These are phyloP conservation scores for Ceratina japonica DNA, from an alignment of 1,140 invertebrate genomes.

Conservation along the genomic window DNA sequence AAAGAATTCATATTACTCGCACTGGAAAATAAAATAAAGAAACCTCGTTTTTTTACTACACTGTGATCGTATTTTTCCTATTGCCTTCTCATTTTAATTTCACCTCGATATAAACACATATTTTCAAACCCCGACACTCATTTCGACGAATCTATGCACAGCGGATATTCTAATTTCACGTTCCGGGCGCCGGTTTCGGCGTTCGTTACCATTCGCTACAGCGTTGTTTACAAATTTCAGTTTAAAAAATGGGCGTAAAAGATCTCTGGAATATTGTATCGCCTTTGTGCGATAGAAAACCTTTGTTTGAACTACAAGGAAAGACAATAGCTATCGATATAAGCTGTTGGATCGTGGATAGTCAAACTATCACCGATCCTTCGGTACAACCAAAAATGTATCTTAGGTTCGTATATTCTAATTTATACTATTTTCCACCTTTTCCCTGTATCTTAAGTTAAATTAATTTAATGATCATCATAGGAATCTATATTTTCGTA, in stretches of 20 bases:
- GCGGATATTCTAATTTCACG: too few relatives aligned
- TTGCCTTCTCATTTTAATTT: too few relatives aligned
- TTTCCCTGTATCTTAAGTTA: neutral
- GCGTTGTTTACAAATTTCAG: conserved; percentile 9
- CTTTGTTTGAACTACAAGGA: conserved; percentile 86
- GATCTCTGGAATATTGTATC: conserved; percentile 87
- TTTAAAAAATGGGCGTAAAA: conserved; percentile 87
- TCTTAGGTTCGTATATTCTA: conserved; percentile 82
- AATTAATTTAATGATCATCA: conserved; percentile 59
- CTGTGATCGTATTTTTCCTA: too few relatives aligned
- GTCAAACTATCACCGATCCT: conserved; percentile 86
- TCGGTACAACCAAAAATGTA: conserved; percentile 86
- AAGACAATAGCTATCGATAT: conserved; percentile 89
- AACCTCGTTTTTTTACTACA: too few relatives aligned
- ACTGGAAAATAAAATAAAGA: too few relatives aligned
- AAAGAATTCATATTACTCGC: too few relatives aligned
- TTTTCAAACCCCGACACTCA: too few relatives aligned
- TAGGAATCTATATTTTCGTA: conserved; percentile 92
- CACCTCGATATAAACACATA: too few relatives aligned
- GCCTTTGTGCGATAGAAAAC: conserved; percentile 86
- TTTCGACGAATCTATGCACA: too few relatives aligned
- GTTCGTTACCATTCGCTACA: too few relatives aligned
- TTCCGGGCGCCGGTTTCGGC: too few relatives aligned
- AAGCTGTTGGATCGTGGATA: conserved; percentile 90
- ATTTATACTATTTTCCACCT: neutral